A percentile compares a stretch with the other conserved stretches of the same genome.
Evolutionary conservation across 2,888 invertebrate species (phyloP).

Genomic region (Protophormia terraenovae): DNA sequence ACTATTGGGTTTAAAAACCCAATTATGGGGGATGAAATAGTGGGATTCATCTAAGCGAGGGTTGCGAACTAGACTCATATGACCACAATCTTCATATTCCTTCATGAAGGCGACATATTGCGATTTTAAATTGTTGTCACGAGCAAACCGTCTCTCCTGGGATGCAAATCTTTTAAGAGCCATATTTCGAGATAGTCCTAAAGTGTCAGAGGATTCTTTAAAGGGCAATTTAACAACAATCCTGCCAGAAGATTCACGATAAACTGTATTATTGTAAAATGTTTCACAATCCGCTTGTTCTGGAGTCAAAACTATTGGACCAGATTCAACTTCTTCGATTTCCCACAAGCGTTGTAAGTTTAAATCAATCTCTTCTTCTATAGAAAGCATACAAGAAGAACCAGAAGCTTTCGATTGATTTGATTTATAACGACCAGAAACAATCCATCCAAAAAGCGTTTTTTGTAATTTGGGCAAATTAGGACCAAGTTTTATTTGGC

Average conservation of each 20-base stretch:
- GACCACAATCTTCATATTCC: too few species aligned
- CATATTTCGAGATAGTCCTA: not conserved
- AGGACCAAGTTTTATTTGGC: constrained; percentile 56
- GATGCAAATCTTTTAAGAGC: not conserved
- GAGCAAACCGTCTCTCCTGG: too few species aligned
- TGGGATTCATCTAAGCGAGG: too few species aligned
- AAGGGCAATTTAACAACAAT: not conserved
- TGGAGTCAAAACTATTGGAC: not conserved
- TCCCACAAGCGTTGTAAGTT: constrained; percentile 33
- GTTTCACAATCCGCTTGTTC: constrained; percentile 51
- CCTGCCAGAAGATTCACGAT: not conserved
- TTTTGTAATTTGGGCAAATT: constrained; percentile 59
- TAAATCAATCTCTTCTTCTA: constrained; percentile 17
- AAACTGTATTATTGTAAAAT: not conserved
- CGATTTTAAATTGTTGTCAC: too few species aligned
- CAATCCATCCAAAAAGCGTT: constrained; percentile 58
- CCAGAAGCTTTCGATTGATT: not conserved
- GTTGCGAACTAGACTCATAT: too few species aligned
- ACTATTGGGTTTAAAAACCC: too few species aligned
- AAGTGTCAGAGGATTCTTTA: not conserved
- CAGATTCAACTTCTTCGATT: too few species aligned
- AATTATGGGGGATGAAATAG: too few species aligned
- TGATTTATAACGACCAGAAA: constrained; percentile 38
- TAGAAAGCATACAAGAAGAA: constrained; percentile 5
- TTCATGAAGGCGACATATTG: too few species aligned